A percentile compares a stretch with the other conserved stretches of the same genome.
Evolutionary conservation across 2,113 vertebrate species (phyloP).

Genomic region (Hemiprocne comata): DNA sequence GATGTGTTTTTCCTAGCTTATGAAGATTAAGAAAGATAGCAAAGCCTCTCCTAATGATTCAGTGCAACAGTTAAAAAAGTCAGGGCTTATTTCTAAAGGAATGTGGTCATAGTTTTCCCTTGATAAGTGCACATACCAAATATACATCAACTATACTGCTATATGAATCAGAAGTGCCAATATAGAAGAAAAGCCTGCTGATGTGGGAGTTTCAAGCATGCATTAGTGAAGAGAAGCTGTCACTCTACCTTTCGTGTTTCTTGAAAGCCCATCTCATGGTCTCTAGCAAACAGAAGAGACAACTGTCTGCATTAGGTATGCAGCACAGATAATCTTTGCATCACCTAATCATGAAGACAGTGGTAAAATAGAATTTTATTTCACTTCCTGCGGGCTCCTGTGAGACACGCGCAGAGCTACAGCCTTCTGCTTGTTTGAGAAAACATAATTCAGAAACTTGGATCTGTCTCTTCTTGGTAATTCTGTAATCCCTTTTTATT

Average conservation of each 20-base stretch:
- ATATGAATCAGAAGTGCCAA: neutral
- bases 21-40: neutral
- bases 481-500: neutral
- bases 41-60: neutral
- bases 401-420: neutral
- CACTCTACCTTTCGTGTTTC: neutral
- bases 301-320: neutral
- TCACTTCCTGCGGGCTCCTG: fast-evolving
- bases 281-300: neutral
- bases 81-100: neutral
- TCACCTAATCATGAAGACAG: neutral
- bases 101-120: neutral
- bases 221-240: neutral
- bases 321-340: neutral
- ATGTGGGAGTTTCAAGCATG: neutral
- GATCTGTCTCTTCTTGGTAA: neutral
- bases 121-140: neutral
- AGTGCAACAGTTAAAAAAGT: neutral
- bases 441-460: neutral
- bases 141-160: neutral
- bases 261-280: neutral
- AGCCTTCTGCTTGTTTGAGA: neutral
- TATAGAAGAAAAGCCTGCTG: neutral
- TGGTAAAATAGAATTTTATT: neutral
- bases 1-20: neutral